Evolutionary conservation across 2,888 invertebrate species (phyloP).

Genomic region (Platycheirus albimanus): DNA sequence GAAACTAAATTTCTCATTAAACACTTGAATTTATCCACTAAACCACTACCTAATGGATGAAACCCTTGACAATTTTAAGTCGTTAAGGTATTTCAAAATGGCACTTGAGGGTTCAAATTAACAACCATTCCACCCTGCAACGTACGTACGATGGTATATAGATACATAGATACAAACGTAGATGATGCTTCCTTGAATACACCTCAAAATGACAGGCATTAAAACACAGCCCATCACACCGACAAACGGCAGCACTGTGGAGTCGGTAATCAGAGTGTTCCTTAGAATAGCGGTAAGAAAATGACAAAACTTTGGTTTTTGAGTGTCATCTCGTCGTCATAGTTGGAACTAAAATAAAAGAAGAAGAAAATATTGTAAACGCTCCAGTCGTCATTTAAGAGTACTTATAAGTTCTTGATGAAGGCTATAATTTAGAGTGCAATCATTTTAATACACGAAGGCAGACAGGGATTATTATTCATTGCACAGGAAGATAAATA

Average conservation of each 20-base stretch:
- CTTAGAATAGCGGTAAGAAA: slow-evolving; percentile 40
- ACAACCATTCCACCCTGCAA: slow-evolving; percentile 34
- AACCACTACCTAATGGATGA: slow-evolving; percentile 71
- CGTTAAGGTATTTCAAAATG: slow-evolving; percentile 69
- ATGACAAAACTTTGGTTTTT: slow-evolving; percentile 65
- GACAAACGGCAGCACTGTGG: background rate
- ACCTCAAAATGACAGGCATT: slow-evolving; percentile 50
- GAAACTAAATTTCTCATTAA: slow-evolving; percentile 70
- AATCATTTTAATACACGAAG: slow-evolving; percentile 12
- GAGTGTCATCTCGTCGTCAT: slow-evolving; percentile 56
- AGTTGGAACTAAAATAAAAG: background rate
- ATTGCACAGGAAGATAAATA: slow-evolving; percentile 1
- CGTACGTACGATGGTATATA: background rate
- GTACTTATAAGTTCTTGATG: background rate
- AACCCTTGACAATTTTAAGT: slow-evolving; percentile 70
- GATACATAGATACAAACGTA: background rate
- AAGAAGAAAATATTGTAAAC: slow-evolving; percentile 36
- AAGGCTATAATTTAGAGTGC: slow-evolving; percentile 9
- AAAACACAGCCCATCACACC: slow-evolving; percentile 2
- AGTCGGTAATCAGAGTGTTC: slow-evolving; percentile 5
- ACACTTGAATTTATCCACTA: slow-evolving; percentile 72
- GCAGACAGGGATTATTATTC: background rate
- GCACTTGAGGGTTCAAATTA: slow-evolving; percentile 70
- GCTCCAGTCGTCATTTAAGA: no score
- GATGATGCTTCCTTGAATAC: slow-evolving; percentile 18